Conservation (phyloP, 2,113 vertebrate species). For the Mobula birostris region DNA sequence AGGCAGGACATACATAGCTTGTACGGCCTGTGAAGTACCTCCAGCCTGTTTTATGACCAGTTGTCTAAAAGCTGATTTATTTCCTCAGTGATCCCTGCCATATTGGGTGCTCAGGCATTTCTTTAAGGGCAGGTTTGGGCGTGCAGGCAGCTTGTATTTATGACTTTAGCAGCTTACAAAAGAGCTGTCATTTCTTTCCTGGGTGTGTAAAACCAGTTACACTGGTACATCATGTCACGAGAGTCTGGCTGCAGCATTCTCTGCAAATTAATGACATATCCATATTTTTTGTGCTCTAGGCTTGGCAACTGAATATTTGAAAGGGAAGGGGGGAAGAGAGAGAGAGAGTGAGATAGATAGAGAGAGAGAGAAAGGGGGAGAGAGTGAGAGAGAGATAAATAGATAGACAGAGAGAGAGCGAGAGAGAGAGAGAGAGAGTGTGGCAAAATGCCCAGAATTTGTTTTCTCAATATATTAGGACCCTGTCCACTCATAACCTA, state of each 20-base stretch:
- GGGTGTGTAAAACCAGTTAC: constrained; percentile 64
- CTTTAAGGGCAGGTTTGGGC: constrained; percentile 52
- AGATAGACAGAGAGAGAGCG: constrained; percentile 35
- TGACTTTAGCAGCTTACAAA: constrained; percentile 44
- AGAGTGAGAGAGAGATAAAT: neutral
- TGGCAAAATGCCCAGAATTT: neutral
- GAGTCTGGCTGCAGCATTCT: constrained; percentile 41
- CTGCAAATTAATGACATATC: constrained; percentile 29
- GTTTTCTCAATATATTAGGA: neutral
- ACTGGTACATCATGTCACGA: constrained; percentile 43
- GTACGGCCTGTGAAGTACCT: neutral
- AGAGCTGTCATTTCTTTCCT: constrained; percentile 56
- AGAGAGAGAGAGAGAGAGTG: constrained; percentile 36
- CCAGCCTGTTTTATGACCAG: constrained; percentile 35
- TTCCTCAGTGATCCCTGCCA: constrained; percentile 41
- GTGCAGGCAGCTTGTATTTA: constrained; percentile 49
- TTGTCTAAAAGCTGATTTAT: constrained; percentile 28
- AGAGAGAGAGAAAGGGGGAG: constrained; percentile 35
- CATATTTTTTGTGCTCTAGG: constrained; percentile 38
- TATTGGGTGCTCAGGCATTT: constrained; percentile 41
- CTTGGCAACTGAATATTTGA: constrained; percentile 40
- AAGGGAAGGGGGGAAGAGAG: constrained; percentile 35
- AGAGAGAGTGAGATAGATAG: constrained; percentile 33
- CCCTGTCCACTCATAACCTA: neutral
- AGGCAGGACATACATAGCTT: neutral